Evolutionary conservation across 2,113 vertebrate species (phyloP), one percentile per base, ranked within the genome.

Genomic region (Prionailurus bengalensis): DNA sequence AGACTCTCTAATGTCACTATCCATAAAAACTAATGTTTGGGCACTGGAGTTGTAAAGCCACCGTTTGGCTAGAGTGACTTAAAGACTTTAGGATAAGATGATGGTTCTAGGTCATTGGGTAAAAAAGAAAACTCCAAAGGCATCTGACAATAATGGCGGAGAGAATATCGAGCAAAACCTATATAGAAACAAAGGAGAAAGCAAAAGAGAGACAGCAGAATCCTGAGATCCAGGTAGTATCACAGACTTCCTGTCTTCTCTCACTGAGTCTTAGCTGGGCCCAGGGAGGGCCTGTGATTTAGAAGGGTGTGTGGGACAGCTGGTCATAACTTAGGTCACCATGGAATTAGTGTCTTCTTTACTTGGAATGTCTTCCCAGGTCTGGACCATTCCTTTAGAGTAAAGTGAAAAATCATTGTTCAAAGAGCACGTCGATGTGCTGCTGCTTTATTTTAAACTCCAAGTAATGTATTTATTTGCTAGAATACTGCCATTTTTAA

Each of bases 381-480:
- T 58, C n/a, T 79, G 58, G 33, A 53, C 48, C 23, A 33, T 81
- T 82, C 25, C 51, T 29, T 61, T 70, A 21, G 68, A 25, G 66
- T 91, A 23, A 76, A 70, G 16, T 86, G 31, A 45, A 53, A 80
- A 66, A 11, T 93, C 36, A 5, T 21, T 63, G 10, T 82, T 53
- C 95, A 90, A 1, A 66, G 33, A 21, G 14, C 39, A 65, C 27
- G 36, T 84, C 23, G 15, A 1, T 4, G 70, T 70, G 19, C 21
- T 45, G 42, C 29, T 81, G 12, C 39, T 76, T 94, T 70, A 78
- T 81, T 92, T 88, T 78, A 61, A 90, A 39, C 48, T 25, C 33
- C 39, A 13, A 87, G 48, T 90, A 94, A 81, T 63, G 17, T 42
- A 61, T 66, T 95, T 42, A 61, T 66, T 95, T 96, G 71, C 71